These are phyloP conservation scores for Peucedramus taeniatus DNA, from an alignment of 2,113 vertebrate genomes.

Conservation along the genomic window DNA sequence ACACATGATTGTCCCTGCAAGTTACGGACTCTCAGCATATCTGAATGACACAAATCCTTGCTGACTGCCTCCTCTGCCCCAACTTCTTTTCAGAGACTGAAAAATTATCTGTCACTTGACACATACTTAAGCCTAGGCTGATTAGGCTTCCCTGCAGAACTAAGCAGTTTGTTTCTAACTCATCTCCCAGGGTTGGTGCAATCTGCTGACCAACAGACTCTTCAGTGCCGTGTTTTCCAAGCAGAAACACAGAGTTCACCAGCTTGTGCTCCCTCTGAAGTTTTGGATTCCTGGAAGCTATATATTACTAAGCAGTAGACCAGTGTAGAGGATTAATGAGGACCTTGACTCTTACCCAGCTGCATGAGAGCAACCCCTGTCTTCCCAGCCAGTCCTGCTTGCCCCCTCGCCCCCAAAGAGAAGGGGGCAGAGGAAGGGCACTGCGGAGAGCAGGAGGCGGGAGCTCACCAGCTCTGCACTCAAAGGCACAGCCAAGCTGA, in stretches of 20 bases:
- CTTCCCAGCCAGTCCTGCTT: background rate
- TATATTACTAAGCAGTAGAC: constrained; percentile 2
- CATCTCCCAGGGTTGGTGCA: background rate
- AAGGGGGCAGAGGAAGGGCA: background rate
- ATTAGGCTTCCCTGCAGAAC: background rate
- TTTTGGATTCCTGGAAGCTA: constrained; percentile 9
- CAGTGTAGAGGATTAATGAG: background rate
- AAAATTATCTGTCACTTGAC: background rate
- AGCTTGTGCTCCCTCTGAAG: background rate
- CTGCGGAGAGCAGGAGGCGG: background rate
- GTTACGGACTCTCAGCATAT: background rate
- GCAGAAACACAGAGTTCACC: background rate
- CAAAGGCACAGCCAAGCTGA: background rate
- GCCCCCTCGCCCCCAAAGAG: background rate
- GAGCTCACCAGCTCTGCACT: background rate
- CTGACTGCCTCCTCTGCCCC: background rate
- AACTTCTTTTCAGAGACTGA: background rate
- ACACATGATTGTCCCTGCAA: background rate
- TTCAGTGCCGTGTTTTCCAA: background rate
- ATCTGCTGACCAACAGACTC: background rate
- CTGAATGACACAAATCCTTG: background rate
- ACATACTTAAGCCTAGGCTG: background rate
- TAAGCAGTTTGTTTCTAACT: background rate
- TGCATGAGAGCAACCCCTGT: background rate
- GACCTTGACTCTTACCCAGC: background rate